Base-by-base conservation (phyloP, 2,888 invertebrate genomes). In the Trachelus iudaicus region DNA sequence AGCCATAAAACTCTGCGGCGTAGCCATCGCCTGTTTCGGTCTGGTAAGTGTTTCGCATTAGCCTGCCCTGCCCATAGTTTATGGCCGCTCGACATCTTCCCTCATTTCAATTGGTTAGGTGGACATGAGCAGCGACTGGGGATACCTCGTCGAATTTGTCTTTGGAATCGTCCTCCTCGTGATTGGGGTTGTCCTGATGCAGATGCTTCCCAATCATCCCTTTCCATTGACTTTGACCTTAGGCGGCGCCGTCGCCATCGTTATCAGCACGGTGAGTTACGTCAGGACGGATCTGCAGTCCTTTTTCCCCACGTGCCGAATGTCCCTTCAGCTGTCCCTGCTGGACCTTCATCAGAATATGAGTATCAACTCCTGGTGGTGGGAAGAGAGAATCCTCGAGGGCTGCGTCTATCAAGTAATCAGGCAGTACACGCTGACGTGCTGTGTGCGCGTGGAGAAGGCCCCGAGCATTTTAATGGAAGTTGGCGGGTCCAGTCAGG, bases 281-380 rank as follows among this genome's bases (percentile, higher is more conserved):
- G 40, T 40, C 40, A 30, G 37, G 69, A 69, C 23, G 35, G 23
- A 31, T n/a, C 23, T 68, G 34, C n/a, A 56, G 69, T 75, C 33
- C 34, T 11, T 34, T 4, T 34, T 34, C 15, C 34, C 30, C 15
- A 34, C 69, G 31, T 76, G 33, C 69, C 4, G 31, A 40, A 15
- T 40, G 4, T 30, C 37, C 31, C 30, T 35, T 15, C 33, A 81
- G 79, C 1, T 78, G 40, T 81, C 80, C 69, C 75, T 79, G 71
- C 74, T 83, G 76, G 80, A 81, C 75, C 76, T 80, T 35, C 79
- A 82, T 69, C 81, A 81, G 68, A 82, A 82, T n/a, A 81, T 81
- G 78, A 81, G 78, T 40, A 68, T 79, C 75, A 80, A 81, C 69
- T 78, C 75, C 12, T 82, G 80, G 80, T 78, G 82, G 77, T 80